These are phyloP conservation scores for Sebastes ruberrimus DNA, from an alignment of 2,797 vertebrate genomes.

Conservation along the genomic window DNA sequence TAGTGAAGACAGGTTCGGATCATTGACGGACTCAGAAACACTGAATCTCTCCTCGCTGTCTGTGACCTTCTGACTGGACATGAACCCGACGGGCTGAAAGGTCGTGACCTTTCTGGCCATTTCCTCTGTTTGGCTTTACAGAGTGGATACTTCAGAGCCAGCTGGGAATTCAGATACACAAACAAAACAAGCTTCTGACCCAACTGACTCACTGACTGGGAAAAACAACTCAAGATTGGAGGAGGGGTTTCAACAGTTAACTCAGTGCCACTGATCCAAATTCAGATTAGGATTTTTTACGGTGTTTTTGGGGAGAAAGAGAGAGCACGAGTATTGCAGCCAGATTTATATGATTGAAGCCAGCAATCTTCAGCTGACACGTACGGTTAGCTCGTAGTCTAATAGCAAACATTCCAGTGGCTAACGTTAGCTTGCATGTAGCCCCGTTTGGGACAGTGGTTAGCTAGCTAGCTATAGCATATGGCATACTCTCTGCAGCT, in stretches of 20 bases:
- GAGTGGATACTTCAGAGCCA: slow-evolving; percentile 41
- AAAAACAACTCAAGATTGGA: neutral
- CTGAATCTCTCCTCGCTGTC: neutral
- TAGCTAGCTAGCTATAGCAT: too few species aligned
- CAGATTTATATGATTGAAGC: too few species aligned
- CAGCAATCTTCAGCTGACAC: too few species aligned
- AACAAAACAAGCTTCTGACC: slow-evolving; percentile 12
- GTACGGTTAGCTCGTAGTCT: too few species aligned
- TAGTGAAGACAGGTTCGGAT: neutral
- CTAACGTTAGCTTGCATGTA: too few species aligned
- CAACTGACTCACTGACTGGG: neutral
- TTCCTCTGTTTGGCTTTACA: slow-evolving; percentile 36
- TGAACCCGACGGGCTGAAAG: slow-evolving; percentile 34
- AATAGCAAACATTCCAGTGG: too few species aligned
- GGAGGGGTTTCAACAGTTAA: neutral
- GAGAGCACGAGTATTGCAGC: too few species aligned
- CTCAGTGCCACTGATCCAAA: neutral
- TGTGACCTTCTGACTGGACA: slow-evolving; percentile 43
- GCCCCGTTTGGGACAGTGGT: too few species aligned
- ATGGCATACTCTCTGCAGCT: too few species aligned
- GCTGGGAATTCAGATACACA: slow-evolving; percentile 53
- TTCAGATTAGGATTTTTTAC: neutral
- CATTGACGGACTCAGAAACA: neutral
- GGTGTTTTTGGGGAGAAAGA: neutral
- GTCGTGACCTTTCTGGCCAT: slow-evolving; percentile 36